phyloP scores from a whole-genome alignment of 1,140 invertebrate species.

The Leucophenga varia region DNA sequence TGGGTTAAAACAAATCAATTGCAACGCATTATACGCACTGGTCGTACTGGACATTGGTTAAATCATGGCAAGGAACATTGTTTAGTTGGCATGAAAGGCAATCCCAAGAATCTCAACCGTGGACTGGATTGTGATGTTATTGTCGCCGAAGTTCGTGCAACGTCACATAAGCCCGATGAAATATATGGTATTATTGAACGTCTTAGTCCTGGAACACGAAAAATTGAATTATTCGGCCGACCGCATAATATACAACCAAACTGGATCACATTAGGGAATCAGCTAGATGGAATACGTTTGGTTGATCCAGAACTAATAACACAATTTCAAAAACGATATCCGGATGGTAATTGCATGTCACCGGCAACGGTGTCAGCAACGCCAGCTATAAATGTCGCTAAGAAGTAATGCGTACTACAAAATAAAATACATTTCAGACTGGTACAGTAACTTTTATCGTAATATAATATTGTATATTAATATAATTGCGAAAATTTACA shows the following conservation, averaged over 20 bases:
- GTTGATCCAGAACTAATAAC: slow-evolving; percentile 90
- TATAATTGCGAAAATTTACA: too few relatives aligned
- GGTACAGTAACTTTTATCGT: too few relatives aligned
- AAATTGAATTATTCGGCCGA: slow-evolving; percentile 96
- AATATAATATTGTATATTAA: too few relatives aligned
- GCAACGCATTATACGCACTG: slow-evolving; percentile 94
- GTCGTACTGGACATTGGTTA: slow-evolving; percentile 95
- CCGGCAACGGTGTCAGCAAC: slow-evolving; percentile 32
- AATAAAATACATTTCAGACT: neutral
- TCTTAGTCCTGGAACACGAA: slow-evolving; percentile 88
- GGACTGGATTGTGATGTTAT: slow-evolving; percentile 97
- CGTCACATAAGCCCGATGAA: slow-evolving; percentile 97
- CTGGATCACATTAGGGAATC: slow-evolving; percentile 68
- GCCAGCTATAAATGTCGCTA: slow-evolving; percentile 30
- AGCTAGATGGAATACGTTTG: slow-evolving; percentile 68
- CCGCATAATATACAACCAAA: slow-evolving; percentile 98
- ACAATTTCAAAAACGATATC: slow-evolving; percentile 88
- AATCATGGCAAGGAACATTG: slow-evolving; percentile 99
- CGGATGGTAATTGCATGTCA: slow-evolving; percentile 70
- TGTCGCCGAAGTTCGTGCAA: slow-evolving; percentile 95
- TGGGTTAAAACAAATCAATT: slow-evolving; percentile 99
- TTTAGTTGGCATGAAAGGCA: slow-evolving; percentile 94
- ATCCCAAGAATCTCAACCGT: slow-evolving; percentile 85
- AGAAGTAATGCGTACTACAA: slow-evolving; percentile 25
- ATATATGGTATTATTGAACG: slow-evolving; percentile 92